phyloP scores from a whole-genome alignment of 2,797 vertebrate species.

The Bradypus variegatus region DNA sequence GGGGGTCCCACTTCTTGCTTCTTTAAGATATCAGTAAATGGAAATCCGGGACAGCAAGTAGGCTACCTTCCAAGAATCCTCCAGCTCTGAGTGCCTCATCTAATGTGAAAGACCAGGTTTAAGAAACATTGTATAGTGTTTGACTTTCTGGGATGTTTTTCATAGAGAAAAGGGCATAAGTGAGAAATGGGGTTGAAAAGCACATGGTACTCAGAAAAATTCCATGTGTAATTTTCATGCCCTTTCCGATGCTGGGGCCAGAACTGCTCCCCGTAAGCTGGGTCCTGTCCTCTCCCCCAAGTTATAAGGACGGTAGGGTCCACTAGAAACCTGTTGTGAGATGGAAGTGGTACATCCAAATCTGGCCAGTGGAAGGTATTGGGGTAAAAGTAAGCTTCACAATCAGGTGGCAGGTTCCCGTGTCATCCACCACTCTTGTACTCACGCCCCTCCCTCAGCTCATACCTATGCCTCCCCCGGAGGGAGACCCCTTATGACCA shows the following conservation, averaged over 20 bases:
- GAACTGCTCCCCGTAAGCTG: background rate
- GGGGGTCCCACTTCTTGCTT: background rate
- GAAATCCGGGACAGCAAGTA: background rate
- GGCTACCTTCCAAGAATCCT: background rate
- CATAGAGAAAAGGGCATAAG: background rate
- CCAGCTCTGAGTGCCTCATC: background rate
- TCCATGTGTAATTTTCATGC: background rate
- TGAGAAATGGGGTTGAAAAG: background rate
- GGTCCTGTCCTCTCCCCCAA: background rate
- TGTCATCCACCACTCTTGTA: too few species aligned
- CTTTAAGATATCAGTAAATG: background rate
- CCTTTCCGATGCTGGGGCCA: background rate
- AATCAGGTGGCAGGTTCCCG: background rate
- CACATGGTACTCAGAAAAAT: background rate
- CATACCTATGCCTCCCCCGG: background rate
- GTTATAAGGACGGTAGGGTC: rapidly evolving
- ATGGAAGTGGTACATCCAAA: background rate
- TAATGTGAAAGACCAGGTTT: background rate
- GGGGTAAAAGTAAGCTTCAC: background rate
- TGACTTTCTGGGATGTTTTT: background rate
- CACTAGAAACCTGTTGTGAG: background rate
- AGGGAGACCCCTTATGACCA: background rate
- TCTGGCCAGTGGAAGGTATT: background rate
- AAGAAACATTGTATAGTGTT: background rate
- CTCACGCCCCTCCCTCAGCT: background rate